phyloP scores from a whole-genome alignment of 2,888 invertebrate species.

The Spisula solida region DNA sequence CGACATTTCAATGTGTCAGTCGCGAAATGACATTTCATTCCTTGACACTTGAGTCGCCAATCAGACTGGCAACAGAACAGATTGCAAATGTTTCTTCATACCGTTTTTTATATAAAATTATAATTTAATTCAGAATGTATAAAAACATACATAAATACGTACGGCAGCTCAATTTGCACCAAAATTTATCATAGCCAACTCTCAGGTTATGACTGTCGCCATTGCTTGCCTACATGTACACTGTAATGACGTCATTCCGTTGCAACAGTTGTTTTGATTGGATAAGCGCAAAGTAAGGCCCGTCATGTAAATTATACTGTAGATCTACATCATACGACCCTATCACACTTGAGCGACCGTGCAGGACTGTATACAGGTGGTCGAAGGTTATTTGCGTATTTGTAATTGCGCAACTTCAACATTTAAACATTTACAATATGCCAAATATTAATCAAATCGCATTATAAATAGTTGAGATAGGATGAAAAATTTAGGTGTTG shows the following conservation, averaged over 20 bases:
- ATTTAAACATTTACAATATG: too few relatives aligned
- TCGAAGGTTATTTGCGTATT: too few relatives aligned
- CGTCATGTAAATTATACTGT: neutral
- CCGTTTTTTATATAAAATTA: neutral
- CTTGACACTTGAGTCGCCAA: neutral
- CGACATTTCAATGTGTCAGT: neutral
- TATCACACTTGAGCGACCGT: too few relatives aligned
- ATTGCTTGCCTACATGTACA: conserved; percentile 50
- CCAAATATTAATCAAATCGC: too few relatives aligned
- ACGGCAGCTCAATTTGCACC: neutral
- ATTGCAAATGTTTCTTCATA: neutral
- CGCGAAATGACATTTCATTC: conserved; percentile 8
- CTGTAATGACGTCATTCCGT: conserved; percentile 36
- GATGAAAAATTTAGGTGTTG: too few relatives aligned
- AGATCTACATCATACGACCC: too few relatives aligned
- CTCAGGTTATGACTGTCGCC: conserved; percentile 37
- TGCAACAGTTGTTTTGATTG: conserved; percentile 14
- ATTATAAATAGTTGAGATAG: too few relatives aligned
- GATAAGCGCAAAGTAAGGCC: neutral
- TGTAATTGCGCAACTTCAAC: too few relatives aligned
- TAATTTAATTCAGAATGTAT: neutral
- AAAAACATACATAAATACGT: neutral
- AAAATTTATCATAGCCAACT: neutral
- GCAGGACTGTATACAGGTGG: too few relatives aligned
- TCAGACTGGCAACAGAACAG: neutral